Percentiles rank a stretch among this genome's conserved stretches.
These are phyloP conservation scores for Chloromyia formosa DNA, from an alignment of 2,888 invertebrate genomes.

Conservation along the genomic window DNA sequence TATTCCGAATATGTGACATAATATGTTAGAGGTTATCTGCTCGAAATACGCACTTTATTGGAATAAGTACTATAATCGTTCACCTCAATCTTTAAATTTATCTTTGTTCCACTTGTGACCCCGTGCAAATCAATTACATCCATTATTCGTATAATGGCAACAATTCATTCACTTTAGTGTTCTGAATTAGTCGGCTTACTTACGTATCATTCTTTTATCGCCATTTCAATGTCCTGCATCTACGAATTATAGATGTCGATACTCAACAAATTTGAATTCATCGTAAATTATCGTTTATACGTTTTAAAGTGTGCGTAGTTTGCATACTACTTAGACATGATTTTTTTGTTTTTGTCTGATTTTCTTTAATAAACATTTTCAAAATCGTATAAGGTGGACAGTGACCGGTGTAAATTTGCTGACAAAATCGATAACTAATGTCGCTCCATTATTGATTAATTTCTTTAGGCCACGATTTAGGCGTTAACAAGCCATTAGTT, in stretches of 20 bases:
- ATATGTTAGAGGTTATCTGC: no score
- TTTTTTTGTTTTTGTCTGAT: no score
- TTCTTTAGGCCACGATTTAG: conserved; percentile 27
- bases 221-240: not conserved
- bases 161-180: not conserved
- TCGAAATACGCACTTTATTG: not conserved
- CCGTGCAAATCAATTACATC: conserved; percentile 17
- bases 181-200: not conserved
- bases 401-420: conserved; percentile 41
- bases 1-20: no score
- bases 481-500: conserved; percentile 38
- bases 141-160: not conserved
- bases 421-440: conserved; percentile 41
- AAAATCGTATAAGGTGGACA: conserved; percentile 34
- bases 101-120: not conserved
- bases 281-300: conserved; percentile 30
- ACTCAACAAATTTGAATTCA: conserved; percentile 12
- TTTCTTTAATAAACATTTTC: conserved; percentile 35
- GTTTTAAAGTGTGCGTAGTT: no score
- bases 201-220: conserved; percentile 2
- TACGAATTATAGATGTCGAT: not conserved
- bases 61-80: not conserved
- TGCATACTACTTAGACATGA: no score
- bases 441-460: conserved; percentile 34
- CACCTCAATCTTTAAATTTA: conserved; percentile 2